Conservation (phyloP, 2,888 invertebrate species). For the Rhamphomyia laevipes region DNA sequence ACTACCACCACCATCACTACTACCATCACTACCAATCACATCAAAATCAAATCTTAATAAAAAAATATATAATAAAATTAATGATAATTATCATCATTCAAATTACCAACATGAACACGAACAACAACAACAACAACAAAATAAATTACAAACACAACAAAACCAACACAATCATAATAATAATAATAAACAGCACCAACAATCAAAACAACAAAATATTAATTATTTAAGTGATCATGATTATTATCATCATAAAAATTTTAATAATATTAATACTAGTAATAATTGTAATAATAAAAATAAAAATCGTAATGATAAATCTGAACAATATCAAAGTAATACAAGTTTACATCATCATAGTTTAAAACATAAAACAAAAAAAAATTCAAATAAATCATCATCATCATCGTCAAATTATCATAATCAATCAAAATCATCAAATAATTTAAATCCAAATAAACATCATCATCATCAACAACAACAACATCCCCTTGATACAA, state of each 20-base stretch:
- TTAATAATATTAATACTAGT: conserved; percentile 12
- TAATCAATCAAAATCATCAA: conserved; percentile 15
- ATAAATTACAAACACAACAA: conserved; percentile 13
- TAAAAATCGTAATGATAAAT: conserved; percentile 11
- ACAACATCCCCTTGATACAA: conserved; percentile 3
- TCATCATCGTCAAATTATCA: conserved; percentile 9
- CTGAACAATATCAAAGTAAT: conserved; percentile 24
- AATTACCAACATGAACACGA: conserved; percentile 14
- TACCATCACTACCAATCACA: conserved; percentile 14
- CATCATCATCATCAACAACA: conserved; percentile 10
- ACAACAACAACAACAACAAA: conserved; percentile 15
- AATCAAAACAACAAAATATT: conserved; percentile 14
- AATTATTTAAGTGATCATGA: conserved; percentile 13
- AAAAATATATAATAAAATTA: not conserved
- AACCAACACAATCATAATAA: conserved; percentile 16
- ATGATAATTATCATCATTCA: conserved; percentile 6
- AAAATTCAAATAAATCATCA: conserved; percentile 19
- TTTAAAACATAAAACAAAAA: conserved; percentile 26
- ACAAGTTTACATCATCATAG: conserved; percentile 24
- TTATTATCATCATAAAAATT: conserved; percentile 16
- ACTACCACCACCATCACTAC: conserved; percentile 14
- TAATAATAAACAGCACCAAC: conserved; percentile 14
- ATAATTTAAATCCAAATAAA: conserved; percentile 9
- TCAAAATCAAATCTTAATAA: conserved; percentile 9
- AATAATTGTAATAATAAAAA: conserved; percentile 11